Percentiles rank a stretch among this genome's conserved stretches.
Conservation (phyloP, 2,113 vertebrate genomes). For the Nesogale talazaci region DNA sequence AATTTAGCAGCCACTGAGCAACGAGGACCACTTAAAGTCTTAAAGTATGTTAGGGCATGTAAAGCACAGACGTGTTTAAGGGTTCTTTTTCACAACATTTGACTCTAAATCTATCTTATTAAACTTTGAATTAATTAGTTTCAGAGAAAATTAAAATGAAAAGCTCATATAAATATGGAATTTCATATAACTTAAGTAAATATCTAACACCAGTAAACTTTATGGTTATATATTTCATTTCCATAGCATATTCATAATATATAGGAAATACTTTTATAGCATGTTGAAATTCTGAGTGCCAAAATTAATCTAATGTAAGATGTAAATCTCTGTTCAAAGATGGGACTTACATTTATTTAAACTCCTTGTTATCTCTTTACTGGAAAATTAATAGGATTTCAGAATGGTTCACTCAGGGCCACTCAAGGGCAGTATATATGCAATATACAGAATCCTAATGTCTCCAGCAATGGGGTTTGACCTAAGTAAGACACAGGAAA, state of each 20-base stretch:
- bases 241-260: background rate
- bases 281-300: background rate
- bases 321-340: background rate
- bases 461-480: too few species aligned
- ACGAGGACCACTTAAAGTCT: background rate
- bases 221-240: background rate
- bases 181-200: background rate
- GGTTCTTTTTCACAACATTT: background rate
- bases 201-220: background rate
- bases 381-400: background rate
- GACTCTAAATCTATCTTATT: background rate
- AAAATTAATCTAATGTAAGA: slow-evolving; percentile 16
- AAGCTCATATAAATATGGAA: background rate
- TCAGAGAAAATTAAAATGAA: background rate
- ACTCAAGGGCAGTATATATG: too few species aligned
- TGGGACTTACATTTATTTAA: slow-evolving; percentile 5
- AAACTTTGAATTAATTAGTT: background rate
- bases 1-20: too few species aligned
- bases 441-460: too few species aligned
- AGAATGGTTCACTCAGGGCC: too few species aligned
- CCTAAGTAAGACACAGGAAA: too few species aligned
- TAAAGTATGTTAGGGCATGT: background rate
- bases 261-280: slow-evolving; percentile 10
- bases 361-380: background rate
- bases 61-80: background rate